phyloP scores from a whole-genome alignment of 1,140 invertebrate species.

The Euura saliciscinereae region DNA sequence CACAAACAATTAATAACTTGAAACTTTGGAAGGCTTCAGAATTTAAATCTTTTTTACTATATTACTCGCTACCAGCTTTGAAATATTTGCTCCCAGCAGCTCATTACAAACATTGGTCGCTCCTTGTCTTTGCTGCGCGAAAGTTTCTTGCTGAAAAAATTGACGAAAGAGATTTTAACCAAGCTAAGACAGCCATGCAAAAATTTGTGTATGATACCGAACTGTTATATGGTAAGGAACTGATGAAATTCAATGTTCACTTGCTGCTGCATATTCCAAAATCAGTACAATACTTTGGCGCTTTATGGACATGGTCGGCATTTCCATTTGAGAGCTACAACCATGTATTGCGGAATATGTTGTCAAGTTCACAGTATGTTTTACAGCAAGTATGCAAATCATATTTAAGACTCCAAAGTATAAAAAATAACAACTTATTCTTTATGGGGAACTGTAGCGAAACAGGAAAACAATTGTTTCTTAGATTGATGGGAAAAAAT shows the following conservation, averaged over 20 bases:
- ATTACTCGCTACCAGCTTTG: slow-evolving; percentile 30
- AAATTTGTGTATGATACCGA: slow-evolving; percentile 21
- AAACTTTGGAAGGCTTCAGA: slow-evolving; percentile 36
- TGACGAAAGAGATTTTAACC: slow-evolving; percentile 10
- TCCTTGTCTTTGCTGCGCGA: slow-evolving; percentile 8
- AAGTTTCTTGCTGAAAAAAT: slow-evolving; percentile 26
- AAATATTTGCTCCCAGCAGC: slow-evolving; percentile 18
- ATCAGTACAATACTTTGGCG: slow-evolving; percentile 29
- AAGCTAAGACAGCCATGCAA: slow-evolving; percentile 14
- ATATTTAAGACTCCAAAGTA: too few relatives aligned
- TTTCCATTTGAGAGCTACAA: background rate
- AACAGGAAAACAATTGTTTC: too few relatives aligned
- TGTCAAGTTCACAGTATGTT: too few relatives aligned
- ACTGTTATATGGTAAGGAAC: slow-evolving; percentile 24
- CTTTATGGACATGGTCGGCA: slow-evolving; percentile 30
- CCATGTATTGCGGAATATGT: too few relatives aligned
- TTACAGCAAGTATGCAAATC: too few relatives aligned
- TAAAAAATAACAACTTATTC: too few relatives aligned
- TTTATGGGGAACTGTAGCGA: too few relatives aligned
- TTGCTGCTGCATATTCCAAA: slow-evolving; percentile 24
- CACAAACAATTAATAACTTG: slow-evolving; percentile 23
- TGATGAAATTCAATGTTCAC: slow-evolving; percentile 7
- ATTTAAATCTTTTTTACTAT: slow-evolving; percentile 31
- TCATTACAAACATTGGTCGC: slow-evolving; percentile 31
- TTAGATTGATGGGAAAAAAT: too few relatives aligned